These are phyloP conservation scores for Caenorhabditis japonica DNA, from an alignment of 2,888 invertebrate species.

Conservation along the genomic window DNA sequence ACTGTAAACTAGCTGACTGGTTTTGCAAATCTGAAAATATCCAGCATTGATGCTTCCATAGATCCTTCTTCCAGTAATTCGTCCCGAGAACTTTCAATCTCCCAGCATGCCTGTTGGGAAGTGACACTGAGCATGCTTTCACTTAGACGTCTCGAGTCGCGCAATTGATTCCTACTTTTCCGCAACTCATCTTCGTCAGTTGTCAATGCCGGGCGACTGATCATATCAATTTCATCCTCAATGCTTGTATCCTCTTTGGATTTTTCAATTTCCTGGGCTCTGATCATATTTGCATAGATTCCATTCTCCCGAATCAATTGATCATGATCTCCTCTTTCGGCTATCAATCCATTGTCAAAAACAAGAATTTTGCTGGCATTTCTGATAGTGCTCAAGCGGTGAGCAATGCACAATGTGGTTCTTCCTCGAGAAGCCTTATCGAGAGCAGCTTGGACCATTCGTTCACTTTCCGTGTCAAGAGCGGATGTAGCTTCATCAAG, in stretches of 20 bases:
- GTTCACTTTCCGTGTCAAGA: slow-evolving; percentile 82
- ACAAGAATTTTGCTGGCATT: slow-evolving; percentile 79
- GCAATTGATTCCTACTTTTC: slow-evolving; percentile 25
- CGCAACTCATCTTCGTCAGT: slow-evolving; percentile 25
- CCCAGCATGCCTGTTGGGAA: slow-evolving; percentile 51
- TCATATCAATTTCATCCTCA: slow-evolving; percentile 27
- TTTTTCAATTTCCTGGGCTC: slow-evolving; percentile 69
- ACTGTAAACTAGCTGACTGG: slow-evolving; percentile 29
- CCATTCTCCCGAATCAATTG: slow-evolving; percentile 27
- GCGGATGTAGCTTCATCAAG: slow-evolving; percentile 78
- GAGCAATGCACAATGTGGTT: slow-evolving; percentile 79
- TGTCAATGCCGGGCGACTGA: slow-evolving; percentile 6
- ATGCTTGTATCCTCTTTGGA: slow-evolving; percentile 55
- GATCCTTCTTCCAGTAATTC: slow-evolving; percentile 64
- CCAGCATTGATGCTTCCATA: slow-evolving; percentile 61
- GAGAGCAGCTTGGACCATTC: slow-evolving; percentile 86
- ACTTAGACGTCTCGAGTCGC: slow-evolving; percentile 50
- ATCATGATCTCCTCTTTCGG: slow-evolving; percentile 65
- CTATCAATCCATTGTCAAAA: slow-evolving; percentile 77
- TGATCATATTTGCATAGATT: slow-evolving; percentile 82
- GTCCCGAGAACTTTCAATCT: slow-evolving; percentile 58
- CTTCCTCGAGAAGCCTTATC: slow-evolving; percentile 78
- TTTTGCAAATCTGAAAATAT: slow-evolving; percentile 62
- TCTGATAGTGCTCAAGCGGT: slow-evolving; percentile 79
- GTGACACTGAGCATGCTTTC: slow-evolving; percentile 55